Percentiles rank a stretch among this genome's conserved stretches.
phyloP scores from a whole-genome alignment of 2,113 vertebrate genomes.

The Pavo muticus region DNA sequence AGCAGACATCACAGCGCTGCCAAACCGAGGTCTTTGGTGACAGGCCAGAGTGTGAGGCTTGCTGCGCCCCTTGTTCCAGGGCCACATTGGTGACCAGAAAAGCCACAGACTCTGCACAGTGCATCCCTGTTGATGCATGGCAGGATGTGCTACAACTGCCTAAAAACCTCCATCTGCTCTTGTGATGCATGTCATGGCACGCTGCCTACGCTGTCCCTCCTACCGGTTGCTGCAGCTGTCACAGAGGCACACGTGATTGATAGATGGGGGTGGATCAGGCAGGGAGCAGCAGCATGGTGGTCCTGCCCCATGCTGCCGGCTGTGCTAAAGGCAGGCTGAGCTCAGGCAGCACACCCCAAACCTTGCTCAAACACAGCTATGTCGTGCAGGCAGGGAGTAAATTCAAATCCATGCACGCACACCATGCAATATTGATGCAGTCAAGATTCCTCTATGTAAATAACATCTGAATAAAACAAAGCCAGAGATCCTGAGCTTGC shows the following conservation, averaged over 20 bases:
- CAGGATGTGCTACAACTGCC: neutral
- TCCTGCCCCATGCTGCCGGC: neutral
- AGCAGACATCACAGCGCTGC: neutral
- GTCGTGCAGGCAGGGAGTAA: too few species aligned
- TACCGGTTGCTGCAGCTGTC: neutral
- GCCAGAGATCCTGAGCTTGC: neutral
- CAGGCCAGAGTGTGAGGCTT: fast-evolving
- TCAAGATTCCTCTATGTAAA: neutral
- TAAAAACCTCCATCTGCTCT: neutral
- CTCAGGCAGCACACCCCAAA: neutral
- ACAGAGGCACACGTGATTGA: fast-evolving
- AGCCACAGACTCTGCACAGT: neutral
- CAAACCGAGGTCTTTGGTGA: neutral
- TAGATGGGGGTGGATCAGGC: too few species aligned
- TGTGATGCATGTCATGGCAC: neutral
- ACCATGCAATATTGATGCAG: neutral
- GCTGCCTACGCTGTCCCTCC: neutral
- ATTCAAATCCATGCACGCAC: neutral
- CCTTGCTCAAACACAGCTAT: neutral
- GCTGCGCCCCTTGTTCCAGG: neutral
- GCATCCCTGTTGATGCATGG: neutral
- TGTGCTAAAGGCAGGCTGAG: neutral
- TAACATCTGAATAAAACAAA: neutral
- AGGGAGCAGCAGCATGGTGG: fast-evolving
- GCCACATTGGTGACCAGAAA: fast-evolving